phyloP scores from a whole-genome alignment of 2,797 vertebrate genomes.

The Notolabrus celidotus region DNA sequence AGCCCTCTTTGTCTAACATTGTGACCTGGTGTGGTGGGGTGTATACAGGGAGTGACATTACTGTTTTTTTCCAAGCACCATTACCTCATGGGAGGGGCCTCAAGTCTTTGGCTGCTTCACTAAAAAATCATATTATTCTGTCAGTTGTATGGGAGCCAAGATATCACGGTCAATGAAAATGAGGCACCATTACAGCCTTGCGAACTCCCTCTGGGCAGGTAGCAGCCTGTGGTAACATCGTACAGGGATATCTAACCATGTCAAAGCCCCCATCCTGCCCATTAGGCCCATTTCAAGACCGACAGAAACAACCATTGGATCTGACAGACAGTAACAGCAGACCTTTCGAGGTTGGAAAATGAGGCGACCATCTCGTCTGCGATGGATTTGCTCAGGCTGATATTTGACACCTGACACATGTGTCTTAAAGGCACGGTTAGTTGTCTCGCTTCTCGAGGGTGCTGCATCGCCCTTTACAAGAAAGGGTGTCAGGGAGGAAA shows the following conservation, averaged over 20 bases:
- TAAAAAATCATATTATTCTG: background rate
- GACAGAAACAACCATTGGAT: conserved; percentile 57
- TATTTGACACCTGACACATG: conserved; percentile 62
- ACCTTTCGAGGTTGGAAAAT: conserved; percentile 30
- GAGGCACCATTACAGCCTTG: conserved; percentile 42
- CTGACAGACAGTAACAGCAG: conserved; percentile 63
- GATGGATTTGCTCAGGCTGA: conserved; percentile 34
- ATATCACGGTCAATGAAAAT: conserved; percentile 46
- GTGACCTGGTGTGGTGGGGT: background rate
- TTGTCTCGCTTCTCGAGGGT: conserved; percentile 18
- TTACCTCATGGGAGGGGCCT: background rate
- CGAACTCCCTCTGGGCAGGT: conserved; percentile 52
- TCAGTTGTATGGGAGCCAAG: conserved; percentile 9
- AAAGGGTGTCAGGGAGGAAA: fast-evolving
- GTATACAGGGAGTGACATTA: conserved; percentile 4
- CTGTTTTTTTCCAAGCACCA: background rate
- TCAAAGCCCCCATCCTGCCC: conserved; percentile 64
- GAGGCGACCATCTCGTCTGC: conserved; percentile 42
- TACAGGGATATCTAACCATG: conserved; percentile 57
- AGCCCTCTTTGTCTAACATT: background rate
- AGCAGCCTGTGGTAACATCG: conserved; percentile 42
- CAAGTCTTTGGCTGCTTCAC: background rate
- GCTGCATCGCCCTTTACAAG: conserved; percentile 41
- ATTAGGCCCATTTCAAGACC: conserved; percentile 47
- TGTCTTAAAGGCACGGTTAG: conserved; percentile 37